These are phyloP conservation scores for Eristalis arbustorum DNA, from an alignment of 2,888 invertebrate genomes.

Conservation along the genomic window DNA sequence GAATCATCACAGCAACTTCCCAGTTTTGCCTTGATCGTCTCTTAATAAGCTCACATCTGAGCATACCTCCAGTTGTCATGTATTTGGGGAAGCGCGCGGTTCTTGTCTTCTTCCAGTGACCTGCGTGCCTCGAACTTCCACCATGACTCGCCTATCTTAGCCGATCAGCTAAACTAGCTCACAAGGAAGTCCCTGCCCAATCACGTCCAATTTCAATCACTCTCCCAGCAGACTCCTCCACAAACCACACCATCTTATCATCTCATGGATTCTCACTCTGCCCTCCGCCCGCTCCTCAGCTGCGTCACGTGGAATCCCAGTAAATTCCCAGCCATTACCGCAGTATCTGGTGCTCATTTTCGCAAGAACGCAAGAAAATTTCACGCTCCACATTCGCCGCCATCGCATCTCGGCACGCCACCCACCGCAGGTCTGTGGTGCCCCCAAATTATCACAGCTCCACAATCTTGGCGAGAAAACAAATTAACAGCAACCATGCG, in stretches of 20 bases:
- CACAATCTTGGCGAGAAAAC: conserved; percentile 67
- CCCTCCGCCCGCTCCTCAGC: neutral
- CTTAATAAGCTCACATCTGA: too few species aligned
- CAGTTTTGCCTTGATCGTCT: too few species aligned
- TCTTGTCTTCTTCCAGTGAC: neutral
- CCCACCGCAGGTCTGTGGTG: conserved; percentile 38
- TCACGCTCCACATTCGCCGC: conserved; percentile 56
- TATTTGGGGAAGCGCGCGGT: neutral
- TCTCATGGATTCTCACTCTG: conserved; percentile 60
- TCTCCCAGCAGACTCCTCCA: conserved; percentile 15
- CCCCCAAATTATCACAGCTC: conserved; percentile 68
- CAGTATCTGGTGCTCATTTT: conserved; percentile 29
- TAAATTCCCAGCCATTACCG: conserved; percentile 59
- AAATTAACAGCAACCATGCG: conserved; percentile 70
- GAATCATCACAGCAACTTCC: too few species aligned
- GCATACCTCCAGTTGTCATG: too few species aligned
- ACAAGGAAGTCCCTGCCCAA: conserved; percentile 51
- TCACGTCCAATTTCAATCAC: conserved; percentile 65
- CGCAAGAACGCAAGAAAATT: conserved; percentile 41
- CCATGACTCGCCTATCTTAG: neutral
- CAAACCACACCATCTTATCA: conserved; percentile 40
- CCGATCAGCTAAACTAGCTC: neutral
- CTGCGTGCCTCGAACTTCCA: neutral
- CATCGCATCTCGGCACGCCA: conserved; percentile 23
- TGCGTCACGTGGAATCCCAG: conserved; percentile 51